Evolutionary conservation across 2,888 invertebrate genomes (phyloP), one percentile per base, ranked within the genome.

Genomic region (Seira ritae): DNA sequence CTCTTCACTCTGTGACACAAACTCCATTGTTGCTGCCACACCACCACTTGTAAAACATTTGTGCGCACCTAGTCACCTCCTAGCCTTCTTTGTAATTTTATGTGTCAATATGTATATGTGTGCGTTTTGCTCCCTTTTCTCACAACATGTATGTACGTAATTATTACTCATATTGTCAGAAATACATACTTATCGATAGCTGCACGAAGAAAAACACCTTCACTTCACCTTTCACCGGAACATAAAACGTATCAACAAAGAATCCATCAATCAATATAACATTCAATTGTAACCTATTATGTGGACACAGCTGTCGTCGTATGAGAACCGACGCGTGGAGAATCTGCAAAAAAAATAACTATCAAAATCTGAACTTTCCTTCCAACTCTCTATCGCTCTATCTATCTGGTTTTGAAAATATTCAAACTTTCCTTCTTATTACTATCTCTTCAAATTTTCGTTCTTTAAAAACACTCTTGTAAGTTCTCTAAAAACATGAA

Each of bases 351-450:
- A 31, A 31, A 31, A 31, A 31, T 31, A 4, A 31, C 8, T n/a
- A n/a, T n/a, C n/a, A 10, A 67, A 67, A 55, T n/a, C 42, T 60
- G 55, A 60, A 76, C 50, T 82, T 42, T 70, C 37, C 67, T 72
- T 68, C 75, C 67, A 77, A 77, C 73, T 76, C 55, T 72, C 67
- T 77, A 68, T 77, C 76, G 69, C 68, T 67, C 42, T 67, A 31
- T 69, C 66, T 46, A 24, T 46, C 42, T 12, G 55, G 17, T 50
- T 74, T 23, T 68, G 31, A 31, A 68, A 23, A 60, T 70, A 70
- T 69, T 66, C 19, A 55, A 66, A 82, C 82, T 82, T 82, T 82
- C 82, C 82, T 82, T 82, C 82, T 82, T 82, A 82, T 82, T 82
- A 82, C 71, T 77, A 42, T 82, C 82, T 82, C 17, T 82, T 70